phyloP scores from a whole-genome alignment of 1,140 invertebrate genomes.

The Aphis gossypii region DNA sequence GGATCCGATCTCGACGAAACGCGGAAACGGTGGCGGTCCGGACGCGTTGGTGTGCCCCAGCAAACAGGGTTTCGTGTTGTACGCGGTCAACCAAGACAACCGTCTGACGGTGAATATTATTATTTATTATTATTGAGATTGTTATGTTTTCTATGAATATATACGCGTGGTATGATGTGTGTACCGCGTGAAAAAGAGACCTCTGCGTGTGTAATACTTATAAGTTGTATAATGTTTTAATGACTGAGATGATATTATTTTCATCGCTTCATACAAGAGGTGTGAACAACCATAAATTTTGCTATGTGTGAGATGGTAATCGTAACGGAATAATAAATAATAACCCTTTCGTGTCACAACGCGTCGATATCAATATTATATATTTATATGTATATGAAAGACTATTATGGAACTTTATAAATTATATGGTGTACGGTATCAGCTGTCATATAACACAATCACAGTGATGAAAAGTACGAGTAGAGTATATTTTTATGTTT shows the following conservation, averaged over 20 bases:
- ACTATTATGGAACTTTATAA: not conserved
- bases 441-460: not conserved
- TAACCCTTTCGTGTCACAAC: not conserved
- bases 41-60: not conserved
- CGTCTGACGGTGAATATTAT: not conserved
- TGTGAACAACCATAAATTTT: not conserved
- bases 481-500: not conserved
- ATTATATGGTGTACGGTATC: not conserved
- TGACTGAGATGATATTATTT: not conserved
- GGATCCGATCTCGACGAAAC: not conserved
- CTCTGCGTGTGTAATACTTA: not conserved
- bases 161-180: not conserved
- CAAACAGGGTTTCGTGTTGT: slow-evolving; percentile 21
- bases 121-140: not conserved
- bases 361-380: not conserved
- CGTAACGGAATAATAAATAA: not conserved
- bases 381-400: not conserved
- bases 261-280: not conserved
- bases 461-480: too few relatives aligned
- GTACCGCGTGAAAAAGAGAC: not conserved
- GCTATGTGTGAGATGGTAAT: not conserved
- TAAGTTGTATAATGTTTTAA: not conserved
- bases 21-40: not conserved
- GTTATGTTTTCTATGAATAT: not conserved
- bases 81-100: not conserved